Base-by-base conservation (phyloP, 2,797 vertebrate genomes). In the Orientallactaga sibirica region DNA sequence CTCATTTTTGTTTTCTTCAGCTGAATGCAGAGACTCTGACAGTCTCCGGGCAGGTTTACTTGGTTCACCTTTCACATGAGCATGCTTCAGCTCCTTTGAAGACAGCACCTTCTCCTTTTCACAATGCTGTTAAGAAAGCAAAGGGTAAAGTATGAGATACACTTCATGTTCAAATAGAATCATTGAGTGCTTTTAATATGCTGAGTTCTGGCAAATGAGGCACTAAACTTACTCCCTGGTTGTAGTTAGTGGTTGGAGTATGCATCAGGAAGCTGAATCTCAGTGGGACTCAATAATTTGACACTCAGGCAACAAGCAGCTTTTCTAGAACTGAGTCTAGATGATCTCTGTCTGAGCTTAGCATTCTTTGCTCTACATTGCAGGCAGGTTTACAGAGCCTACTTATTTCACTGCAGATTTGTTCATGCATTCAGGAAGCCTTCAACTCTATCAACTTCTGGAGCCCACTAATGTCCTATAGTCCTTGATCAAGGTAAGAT, bases 1-100 rank as follows among this genome's bases (percentile, higher is more conserved):
- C 86, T 98, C 98, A 95, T 12, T 98, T 97, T 94, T 98, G 96
- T 97, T 98, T 94, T 99, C 99, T 1, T 99, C 99, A 7, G 91
- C 27, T 80, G 98, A 97, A 67, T 98, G 98, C 0, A 97, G 95
- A 0, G 97, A 98, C 80, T 99, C 99, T 0, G 98, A 98, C 79
- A 98, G 95, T 96, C 98, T 99, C 97, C 98, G 98, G 18, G 97
- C 90, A 19, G 98, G 94, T 97, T 99, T 99, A 41, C 94, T 98
- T 18, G 96, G 93, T 61, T 98, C 97, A 24, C 94, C 95, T 98
- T 98, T 99, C 43, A 96, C 96, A 48, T 98, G 90, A 88, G 94
- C 92, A 61, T 98, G 93, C 94, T 99, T 99, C 55, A 94, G 2
- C 25, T 99, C 98, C 91, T 98, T 98, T 74, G 96, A 97, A 94